Conservation (phyloP, 2,113 vertebrate species). For the Mirza zaza region DNA sequence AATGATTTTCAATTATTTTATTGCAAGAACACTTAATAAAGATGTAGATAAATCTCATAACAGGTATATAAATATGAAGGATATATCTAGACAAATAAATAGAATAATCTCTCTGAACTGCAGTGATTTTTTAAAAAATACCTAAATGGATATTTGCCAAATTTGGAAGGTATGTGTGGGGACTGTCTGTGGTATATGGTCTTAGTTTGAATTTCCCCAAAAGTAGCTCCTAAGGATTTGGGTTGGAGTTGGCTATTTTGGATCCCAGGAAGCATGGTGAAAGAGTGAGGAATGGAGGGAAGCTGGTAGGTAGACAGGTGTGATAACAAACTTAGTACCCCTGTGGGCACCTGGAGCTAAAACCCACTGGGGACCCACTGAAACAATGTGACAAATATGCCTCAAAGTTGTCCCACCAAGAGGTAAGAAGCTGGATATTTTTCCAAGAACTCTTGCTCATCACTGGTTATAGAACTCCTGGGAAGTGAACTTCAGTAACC, state of each 20-base stretch:
- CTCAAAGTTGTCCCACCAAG: not conserved
- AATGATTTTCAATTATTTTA: constrained; percentile 12
- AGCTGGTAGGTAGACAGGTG: fast-evolving
- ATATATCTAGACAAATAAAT: not conserved
- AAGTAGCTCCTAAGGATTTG: not conserved
- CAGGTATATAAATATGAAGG: not conserved
- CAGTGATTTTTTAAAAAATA: not conserved
- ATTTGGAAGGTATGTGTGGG: not conserved
- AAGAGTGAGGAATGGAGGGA: not conserved
- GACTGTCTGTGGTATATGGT: too few relatives aligned
- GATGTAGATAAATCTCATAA: not conserved
- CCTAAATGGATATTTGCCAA: not conserved
- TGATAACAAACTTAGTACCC: not conserved
- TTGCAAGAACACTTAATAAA: not conserved
- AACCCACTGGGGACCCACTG: fast-evolving
- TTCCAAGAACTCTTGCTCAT: not conserved
- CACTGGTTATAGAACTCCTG: not conserved
- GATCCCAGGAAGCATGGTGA: not conserved
- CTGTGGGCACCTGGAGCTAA: not conserved
- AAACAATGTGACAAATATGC: not conserved
- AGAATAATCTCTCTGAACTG: not conserved
- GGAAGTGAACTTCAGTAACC: not conserved
- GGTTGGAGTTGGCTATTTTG: not conserved
- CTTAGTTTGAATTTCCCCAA: not conserved
- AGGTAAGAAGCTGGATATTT: not conserved